phyloP scores from a whole-genome alignment of 2,888 invertebrate genomes.

The Zygogramma bicolorata region DNA sequence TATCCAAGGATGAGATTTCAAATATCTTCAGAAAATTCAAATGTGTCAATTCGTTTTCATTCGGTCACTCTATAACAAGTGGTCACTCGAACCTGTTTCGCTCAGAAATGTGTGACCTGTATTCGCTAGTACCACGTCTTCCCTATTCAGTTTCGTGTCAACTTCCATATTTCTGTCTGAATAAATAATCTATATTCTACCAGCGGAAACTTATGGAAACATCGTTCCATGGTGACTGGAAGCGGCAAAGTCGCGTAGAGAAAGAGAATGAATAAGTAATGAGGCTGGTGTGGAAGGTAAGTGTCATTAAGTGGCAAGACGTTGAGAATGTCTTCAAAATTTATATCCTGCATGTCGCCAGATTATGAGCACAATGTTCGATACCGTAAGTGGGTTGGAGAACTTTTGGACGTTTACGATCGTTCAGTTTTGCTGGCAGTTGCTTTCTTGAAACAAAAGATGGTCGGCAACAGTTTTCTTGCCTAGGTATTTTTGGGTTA shows the following conservation, averaged over 20 bases:
- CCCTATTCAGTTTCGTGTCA: not conserved
- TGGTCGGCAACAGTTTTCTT: too few species aligned
- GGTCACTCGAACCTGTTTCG: not conserved
- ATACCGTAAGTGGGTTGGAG: not conserved
- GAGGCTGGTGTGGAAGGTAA: slow-evolving; percentile 5
- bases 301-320: slow-evolving; percentile 17
- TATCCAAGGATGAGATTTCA: too few species aligned
- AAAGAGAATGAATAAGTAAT: slow-evolving; percentile 14
- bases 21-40: too few species aligned
- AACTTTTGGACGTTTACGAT: not conserved
- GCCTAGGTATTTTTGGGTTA: too few species aligned
- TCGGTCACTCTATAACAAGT: not conserved
- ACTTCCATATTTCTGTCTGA: not conserved
- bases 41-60: too few species aligned
- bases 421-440: not conserved
- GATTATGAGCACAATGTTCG: not conserved
- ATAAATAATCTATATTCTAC: not conserved
- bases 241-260: not conserved
- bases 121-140: not conserved
- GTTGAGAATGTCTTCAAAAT: slow-evolving; percentile 3
- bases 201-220: not conserved
- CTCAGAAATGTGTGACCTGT: not conserved
- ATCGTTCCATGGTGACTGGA: not conserved
- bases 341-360: not conserved
- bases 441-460: not conserved